Percentiles rank a stretch among this genome's conserved stretches.
phyloP scores from a whole-genome alignment of 2,113 vertebrate genomes.

The Cepphus grylle region DNA sequence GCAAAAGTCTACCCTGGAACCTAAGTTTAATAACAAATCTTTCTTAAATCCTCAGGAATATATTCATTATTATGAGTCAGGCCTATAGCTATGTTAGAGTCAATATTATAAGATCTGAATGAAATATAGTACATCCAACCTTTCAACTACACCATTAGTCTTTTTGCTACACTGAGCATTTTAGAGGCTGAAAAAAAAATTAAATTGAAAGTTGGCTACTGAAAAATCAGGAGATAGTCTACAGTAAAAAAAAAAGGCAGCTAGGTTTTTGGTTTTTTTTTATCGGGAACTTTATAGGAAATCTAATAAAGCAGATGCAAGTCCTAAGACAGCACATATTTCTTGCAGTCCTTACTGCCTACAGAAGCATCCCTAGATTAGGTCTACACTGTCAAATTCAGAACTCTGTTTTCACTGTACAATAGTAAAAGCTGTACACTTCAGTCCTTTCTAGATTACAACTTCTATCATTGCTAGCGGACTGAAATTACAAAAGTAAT shows the following conservation, averaged over 20 bases:
- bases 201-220: not conserved
- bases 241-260: not conserved
- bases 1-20: not conserved
- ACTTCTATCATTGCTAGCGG: not conserved
- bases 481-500: not conserved
- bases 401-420: not conserved
- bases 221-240: not conserved
- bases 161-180: not conserved
- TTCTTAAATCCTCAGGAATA: not conserved
- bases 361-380: not conserved
- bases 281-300: not conserved
- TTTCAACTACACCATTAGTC: not conserved
- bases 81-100: not conserved
- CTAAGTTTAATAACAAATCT: not conserved
- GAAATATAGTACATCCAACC: not conserved
- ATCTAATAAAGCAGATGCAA: not conserved
- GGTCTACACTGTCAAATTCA: not conserved
- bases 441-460: not conserved
- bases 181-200: not conserved
- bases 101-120: not conserved
- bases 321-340: not conserved
- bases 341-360: not conserved
- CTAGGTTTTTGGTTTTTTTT: not conserved
- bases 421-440: not conserved
- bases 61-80: not conserved